Percentiles rank a stretch among this genome's conserved stretches.
phyloP scores from a whole-genome alignment of 64 coral and sea anemone species.

The Pocillopora verrucosa region DNA sequence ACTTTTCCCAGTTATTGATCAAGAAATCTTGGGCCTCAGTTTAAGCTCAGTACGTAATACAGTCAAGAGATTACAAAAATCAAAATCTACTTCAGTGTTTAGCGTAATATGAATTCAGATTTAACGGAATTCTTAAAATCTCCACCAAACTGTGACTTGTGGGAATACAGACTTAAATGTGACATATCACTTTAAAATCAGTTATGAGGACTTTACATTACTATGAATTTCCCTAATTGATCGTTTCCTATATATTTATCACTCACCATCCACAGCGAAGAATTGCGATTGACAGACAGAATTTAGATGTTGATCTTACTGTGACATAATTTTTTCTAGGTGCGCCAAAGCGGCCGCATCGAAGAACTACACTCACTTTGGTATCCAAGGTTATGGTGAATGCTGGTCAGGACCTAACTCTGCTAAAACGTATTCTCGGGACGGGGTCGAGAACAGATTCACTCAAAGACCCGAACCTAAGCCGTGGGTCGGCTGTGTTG shows the following conservation, averaged over 20 bases:
- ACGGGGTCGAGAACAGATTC: slow-evolving; percentile 85
- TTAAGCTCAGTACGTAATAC: no score
- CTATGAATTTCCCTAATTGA: background rate
- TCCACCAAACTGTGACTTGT: no score
- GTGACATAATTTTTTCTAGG: slow-evolving; percentile 23
- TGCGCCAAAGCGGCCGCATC: slow-evolving; percentile 69
- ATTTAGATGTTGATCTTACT: background rate
- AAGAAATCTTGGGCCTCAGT: no score
- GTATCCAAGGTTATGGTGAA: slow-evolving; percentile 88
- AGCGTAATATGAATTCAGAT: no score
- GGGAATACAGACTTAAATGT: no score
- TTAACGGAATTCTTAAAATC: no score
- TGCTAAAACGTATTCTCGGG: slow-evolving; percentile 73
- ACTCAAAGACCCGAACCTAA: slow-evolving; percentile 70
- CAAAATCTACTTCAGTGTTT: no score
- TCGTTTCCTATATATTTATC: background rate
- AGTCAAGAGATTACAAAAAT: no score
- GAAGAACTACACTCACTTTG: slow-evolving; percentile 92
- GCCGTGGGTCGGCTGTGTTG: slow-evolving; percentile 94
- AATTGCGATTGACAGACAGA: background rate
- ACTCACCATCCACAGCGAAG: background rate
- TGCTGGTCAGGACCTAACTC: slow-evolving; percentile 82
- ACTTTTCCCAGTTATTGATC: no score
- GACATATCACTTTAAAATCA: no score
- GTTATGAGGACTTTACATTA: background rate